Evolutionary conservation across 2,797 vertebrate genomes (phyloP), one percentile per base, ranked within the genome.

Genomic region (Pampus argenteus): DNA sequence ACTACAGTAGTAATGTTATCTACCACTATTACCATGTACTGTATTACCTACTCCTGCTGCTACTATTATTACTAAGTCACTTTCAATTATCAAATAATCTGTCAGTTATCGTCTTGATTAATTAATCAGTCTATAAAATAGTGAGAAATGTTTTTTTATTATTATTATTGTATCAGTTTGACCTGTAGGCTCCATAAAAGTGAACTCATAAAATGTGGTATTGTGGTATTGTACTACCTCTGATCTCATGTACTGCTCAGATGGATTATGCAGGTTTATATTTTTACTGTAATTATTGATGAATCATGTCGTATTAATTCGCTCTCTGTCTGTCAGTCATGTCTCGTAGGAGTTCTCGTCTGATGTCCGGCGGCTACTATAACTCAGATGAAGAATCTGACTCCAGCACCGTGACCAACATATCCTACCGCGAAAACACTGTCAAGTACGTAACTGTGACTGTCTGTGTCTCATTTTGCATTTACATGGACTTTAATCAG

Each of bases 341-440:
- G 93, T 82, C 91, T 72, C 90, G 93, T 14, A 84, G 93, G 68
- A 94, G 93, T 66, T 86, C 86, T n/a, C 92, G 93, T 10, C 78
- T 94, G 64, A 56, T 87, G 55, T 87, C 89, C 1, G 88, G 90
- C 0, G 86, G 91, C 18, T 92, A 92, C 84, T 92, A 91, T 38
- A 83, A 92, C 26, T 89, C 90, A 15, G 91, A 93, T 22, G 91
- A 93, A 2, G 91, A 93, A 4, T 92, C 89, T 0, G 92, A 93
- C 70, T 92, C 91, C 0, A 93, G 89, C 6, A 89, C 63, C 0
- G 88, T 92, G 61, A 91, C 90, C 0, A 92, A 82, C 69, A 90
- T 93, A 14, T 90, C 92, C 2, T 93, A 94, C 86, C 83, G 86
- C 2, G 93, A 94, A 77, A 92, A 78, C 60, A 86, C 89, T 10